A percentile compares a stretch with the other conserved stretches of the same genome.
Evolutionary conservation across 2,888 invertebrate species (phyloP).

Genomic region (Conistra vaccinii): DNA sequence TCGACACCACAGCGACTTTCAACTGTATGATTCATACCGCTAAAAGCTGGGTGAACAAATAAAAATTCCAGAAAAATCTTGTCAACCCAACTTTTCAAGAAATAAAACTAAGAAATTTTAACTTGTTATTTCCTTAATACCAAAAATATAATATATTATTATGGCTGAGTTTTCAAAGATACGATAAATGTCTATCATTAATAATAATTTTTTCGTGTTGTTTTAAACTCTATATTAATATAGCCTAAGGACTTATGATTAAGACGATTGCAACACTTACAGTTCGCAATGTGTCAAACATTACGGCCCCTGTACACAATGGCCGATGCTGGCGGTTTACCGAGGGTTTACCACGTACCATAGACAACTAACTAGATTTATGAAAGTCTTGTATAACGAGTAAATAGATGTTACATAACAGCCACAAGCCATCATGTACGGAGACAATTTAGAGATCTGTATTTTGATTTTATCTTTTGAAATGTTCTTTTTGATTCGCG

Average conservation of each 20-base stretch:
- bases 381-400: slow-evolving; percentile 8
- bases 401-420: slow-evolving; percentile 14
- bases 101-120: slow-evolving; percentile 82
- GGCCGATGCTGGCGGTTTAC: slow-evolving; percentile 26
- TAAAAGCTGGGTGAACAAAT: slow-evolving; percentile 76
- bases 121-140: slow-evolving; percentile 85
- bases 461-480: slow-evolving; percentile 72
- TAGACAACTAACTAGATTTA: slow-evolving; percentile 28
- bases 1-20: slow-evolving; percentile 74
- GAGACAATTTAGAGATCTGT: slow-evolving; percentile 82
- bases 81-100: slow-evolving; percentile 77
- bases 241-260: slow-evolving; percentile 84
- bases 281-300: slow-evolving; percentile 85
- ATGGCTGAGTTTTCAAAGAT: slow-evolving; percentile 89
- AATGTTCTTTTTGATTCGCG: slow-evolving; percentile 79
- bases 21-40: slow-evolving; percentile 68
- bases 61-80: slow-evolving; percentile 69
- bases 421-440: slow-evolving; percentile 53
- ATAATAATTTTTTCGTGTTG: slow-evolving; percentile 84
- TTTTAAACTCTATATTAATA: slow-evolving; percentile 79
- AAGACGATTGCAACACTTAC: slow-evolving; percentile 88
- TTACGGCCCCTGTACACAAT: slow-evolving; percentile 52
- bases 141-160: slow-evolving; percentile 89
- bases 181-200: slow-evolving; percentile 84
- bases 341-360: slow-evolving; percentile 17